Conservation (phyloP, 2,888 invertebrate species). For the Malthinus seriepunctatus region DNA sequence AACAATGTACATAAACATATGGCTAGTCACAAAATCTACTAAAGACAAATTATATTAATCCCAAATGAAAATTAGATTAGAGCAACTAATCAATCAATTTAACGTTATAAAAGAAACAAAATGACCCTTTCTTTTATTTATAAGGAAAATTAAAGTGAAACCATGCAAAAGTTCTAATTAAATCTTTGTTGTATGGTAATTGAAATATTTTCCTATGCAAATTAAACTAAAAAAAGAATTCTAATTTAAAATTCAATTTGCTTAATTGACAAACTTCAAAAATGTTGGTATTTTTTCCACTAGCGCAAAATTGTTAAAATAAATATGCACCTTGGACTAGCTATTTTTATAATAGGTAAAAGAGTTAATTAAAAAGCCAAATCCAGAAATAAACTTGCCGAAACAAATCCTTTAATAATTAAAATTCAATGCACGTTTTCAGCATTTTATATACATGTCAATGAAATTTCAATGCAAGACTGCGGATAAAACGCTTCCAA, state of each 20-base stretch:
- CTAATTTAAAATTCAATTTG: no score
- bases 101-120: not conserved
- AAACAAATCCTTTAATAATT: conserved; percentile 24
- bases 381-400: conserved; percentile 9
- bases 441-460: conserved; percentile 28
- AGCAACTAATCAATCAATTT: not conserved
- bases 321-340: conserved; percentile 3
- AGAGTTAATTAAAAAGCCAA: conserved; percentile 22
- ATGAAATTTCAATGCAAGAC: conserved; percentile 27
- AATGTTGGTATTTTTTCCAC: not conserved
- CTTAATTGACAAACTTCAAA: not conserved
- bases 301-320: not conserved
- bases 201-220: conserved; percentile 6
- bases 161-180: conserved; percentile 9
- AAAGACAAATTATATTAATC: conserved; percentile 2
- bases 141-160: conserved; percentile 9
- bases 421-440: conserved; percentile 26
- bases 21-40: not conserved
- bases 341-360: no score
- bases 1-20: conserved; percentile 1
- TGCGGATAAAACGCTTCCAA: conserved; percentile 20
- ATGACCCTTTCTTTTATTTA: not conserved
- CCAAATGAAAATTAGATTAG: not conserved
- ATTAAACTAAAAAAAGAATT: no score
- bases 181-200: conserved; percentile 8